Percentiles rank a stretch among this genome's conserved stretches.
Conservation (phyloP, 2,888 invertebrate genomes). For the Orthosia gothica region DNA sequence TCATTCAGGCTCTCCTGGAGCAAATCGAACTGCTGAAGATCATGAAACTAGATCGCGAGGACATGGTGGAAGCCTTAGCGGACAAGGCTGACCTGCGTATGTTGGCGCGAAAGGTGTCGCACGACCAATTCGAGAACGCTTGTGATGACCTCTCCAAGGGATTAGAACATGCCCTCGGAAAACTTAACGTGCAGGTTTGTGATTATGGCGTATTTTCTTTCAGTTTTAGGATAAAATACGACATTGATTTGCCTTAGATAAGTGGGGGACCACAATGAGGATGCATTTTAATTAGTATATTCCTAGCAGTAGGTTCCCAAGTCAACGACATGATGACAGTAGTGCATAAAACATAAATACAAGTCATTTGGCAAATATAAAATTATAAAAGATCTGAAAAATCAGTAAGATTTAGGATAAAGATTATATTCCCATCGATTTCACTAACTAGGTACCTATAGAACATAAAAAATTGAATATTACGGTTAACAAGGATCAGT, state of each 20-base stretch:
- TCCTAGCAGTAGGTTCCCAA: too few species aligned
- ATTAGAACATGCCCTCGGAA: conserved; percentile 92
- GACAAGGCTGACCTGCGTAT: conserved; percentile 94
- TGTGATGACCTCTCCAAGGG: conserved; percentile 93
- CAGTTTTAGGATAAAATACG: background rate
- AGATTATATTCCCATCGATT: too few species aligned
- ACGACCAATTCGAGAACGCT: conserved; percentile 93
- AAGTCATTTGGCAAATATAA: too few species aligned
- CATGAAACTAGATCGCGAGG: conserved; percentile 94
- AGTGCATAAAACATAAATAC: too few species aligned
- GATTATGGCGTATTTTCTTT: background rate
- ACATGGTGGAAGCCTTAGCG: conserved; percentile 94
- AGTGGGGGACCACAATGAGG: background rate
- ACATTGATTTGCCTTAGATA: background rate
- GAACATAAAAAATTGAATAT: background rate
- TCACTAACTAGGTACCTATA: too few species aligned
- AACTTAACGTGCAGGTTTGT: conserved; percentile 91
- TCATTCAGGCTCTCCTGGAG: conserved; percentile 90
- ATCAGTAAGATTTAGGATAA: too few species aligned
- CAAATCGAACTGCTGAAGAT: conserved; percentile 93
- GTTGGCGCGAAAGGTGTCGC: conserved; percentile 94
- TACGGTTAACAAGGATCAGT: conserved; percentile 25
- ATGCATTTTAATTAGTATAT: too few species aligned
- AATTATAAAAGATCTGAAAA: too few species aligned
- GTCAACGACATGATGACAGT: too few species aligned